Evolutionary conservation across 2,113 vertebrate species (phyloP), one percentile per base, ranked within the genome.

Genomic region (Pycnonotus jocosus): DNA sequence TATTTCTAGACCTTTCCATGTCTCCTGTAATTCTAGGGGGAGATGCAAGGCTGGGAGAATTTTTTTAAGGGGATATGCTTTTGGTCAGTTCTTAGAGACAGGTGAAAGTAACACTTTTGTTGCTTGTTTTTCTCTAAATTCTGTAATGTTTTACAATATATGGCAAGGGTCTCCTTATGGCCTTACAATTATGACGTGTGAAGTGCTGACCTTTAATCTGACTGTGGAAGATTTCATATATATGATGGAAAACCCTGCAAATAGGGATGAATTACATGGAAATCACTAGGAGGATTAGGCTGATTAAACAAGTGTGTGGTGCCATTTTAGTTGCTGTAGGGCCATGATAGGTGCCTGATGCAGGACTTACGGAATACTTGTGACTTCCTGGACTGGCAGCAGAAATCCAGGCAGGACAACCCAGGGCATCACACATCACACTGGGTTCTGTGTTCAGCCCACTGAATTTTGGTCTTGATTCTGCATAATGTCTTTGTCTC

Each of bases 371-470:
- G 48, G 56, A 77, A 72, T 37, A 57, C 8, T n/a, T 57, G 22
- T 45, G 37, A 23, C 9, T 74, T 84, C 37, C 37, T 23, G 30
- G 12, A 38, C 7, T 42, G 33, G n/a, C 17, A 61, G 42, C 0
- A 0, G 42, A 73, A 74, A 90, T 21, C 11, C 38, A 81, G 37
- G 20, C 33, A 42, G 35, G 37, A 51, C 14, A 40, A 7, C 6
- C 16, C 20, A 57, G 24, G 8, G 5, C 4, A 3, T n/a, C 10
- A 42, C 45, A 42, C 4, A 23, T 54, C 0, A 5, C 28, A 16
- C 11, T 25, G 15, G 13, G 9, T 57, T 35, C 38, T 66, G 10
- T 13, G 11, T 42, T 73, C 14, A 73, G 24, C 28, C 31, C 77
- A 37, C 15, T 2, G 2, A 74, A 68, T 72, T 72, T 69, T 6